A percentile compares a stretch with the other conserved stretches of the same genome.
Conservation (phyloP, 23 tunicate genomes). For the Diplosoma virens region DNA sequence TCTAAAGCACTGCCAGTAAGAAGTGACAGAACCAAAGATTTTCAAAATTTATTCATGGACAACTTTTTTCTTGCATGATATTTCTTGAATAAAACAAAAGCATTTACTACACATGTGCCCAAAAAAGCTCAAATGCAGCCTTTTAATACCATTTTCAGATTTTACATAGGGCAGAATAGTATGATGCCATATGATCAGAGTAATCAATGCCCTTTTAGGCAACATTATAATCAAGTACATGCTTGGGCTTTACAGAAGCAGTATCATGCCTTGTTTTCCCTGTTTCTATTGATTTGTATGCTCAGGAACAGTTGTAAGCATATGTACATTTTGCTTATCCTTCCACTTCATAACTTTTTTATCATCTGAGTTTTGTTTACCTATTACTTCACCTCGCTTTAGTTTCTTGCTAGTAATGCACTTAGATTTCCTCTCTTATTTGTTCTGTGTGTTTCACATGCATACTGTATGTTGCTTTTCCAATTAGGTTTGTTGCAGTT, state of each 20-base stretch:
- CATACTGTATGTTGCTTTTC: background rate
- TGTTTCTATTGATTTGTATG: background rate
- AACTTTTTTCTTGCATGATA: background rate
- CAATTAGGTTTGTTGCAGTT: background rate
- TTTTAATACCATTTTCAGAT: background rate
- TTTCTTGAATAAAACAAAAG: background rate
- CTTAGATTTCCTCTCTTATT: background rate
- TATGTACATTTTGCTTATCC: background rate
- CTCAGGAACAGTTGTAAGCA: background rate
- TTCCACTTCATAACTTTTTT: background rate
- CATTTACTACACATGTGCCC: background rate
- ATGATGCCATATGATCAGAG: background rate
- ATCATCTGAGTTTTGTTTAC: background rate
- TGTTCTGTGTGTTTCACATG: background rate
- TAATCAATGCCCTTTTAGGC: background rate
- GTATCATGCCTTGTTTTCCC: background rate
- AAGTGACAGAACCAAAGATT: background rate
- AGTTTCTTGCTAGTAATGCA: background rate
- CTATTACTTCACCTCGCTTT: background rate
- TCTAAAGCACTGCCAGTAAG: background rate
- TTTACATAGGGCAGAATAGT: background rate
- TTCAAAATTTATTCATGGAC: background rate
- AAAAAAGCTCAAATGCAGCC: background rate
- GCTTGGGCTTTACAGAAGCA: background rate
- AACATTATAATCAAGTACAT: background rate